Percentiles rank a stretch among this genome's conserved stretches.
Conservation (phyloP, 2,888 invertebrate genomes). For the Endomychus coccineus region DNA sequence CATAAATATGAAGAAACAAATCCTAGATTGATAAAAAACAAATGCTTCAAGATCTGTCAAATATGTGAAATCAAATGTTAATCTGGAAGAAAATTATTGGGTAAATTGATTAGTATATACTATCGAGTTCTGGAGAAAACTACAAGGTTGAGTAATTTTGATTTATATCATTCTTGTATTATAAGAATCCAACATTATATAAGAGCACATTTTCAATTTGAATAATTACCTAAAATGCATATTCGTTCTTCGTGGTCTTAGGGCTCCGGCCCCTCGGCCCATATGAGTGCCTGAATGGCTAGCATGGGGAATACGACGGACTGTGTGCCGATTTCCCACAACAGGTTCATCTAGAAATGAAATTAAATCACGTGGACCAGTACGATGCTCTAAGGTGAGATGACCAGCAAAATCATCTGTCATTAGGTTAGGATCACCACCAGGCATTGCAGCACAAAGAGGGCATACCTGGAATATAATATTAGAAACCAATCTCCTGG, state of each 20-base stretch:
- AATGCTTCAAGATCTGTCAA: too few relatives aligned
- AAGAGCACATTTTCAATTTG: background rate
- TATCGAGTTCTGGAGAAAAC: too few relatives aligned
- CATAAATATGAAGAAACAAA: too few relatives aligned
- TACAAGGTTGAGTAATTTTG: too few relatives aligned
- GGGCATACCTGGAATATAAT: constrained; percentile 75
- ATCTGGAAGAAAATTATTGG: too few relatives aligned
- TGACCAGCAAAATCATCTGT: constrained; percentile 97
- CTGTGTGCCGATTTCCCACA: constrained; percentile 51
- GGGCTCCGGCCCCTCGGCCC: constrained; percentile 35
- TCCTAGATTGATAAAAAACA: too few relatives aligned
- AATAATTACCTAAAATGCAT: constrained; percentile 77
- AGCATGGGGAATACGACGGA: constrained; percentile 42
- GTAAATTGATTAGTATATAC: too few relatives aligned
- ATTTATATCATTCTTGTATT: too few relatives aligned
- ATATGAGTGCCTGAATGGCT: constrained; percentile 39
- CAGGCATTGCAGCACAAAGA: constrained; percentile 92
- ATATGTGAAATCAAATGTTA: too few relatives aligned
- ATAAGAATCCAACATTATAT: background rate
- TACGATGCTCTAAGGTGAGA: constrained; percentile 86
- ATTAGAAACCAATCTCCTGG: background rate
- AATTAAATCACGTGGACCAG: constrained; percentile 75
- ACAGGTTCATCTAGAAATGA: constrained; percentile 89
- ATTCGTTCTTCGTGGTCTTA: constrained; percentile 77
- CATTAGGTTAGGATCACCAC: constrained; percentile 95